Conservation (phyloP, 2,797 vertebrate genomes). For the Acrossocheilus fasciatus region DNA sequence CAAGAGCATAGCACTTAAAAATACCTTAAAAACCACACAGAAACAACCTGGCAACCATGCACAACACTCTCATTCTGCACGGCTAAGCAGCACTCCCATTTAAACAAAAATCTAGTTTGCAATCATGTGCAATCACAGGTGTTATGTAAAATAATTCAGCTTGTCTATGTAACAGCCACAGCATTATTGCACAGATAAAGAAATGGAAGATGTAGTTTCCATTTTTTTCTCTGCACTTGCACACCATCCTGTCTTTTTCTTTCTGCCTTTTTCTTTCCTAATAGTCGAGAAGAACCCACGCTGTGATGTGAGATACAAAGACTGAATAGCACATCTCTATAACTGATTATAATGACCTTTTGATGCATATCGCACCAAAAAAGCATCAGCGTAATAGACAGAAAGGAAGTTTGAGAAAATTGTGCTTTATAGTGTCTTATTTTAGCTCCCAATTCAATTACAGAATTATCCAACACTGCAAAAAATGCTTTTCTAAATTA, state of each 20-base stretch:
- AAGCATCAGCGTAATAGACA: neutral
- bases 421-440: neutral
- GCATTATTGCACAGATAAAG: constrained; percentile 18
- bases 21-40: neutral
- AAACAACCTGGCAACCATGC: neutral
- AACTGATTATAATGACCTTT: constrained; percentile 22
- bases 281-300: neutral
- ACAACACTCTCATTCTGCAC: neutral
- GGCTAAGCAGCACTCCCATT: neutral
- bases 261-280: constrained; percentile 28
- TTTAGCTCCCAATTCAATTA: constrained; percentile 21
- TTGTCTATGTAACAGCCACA: neutral
- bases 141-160: neutral
- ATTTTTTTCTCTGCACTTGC: neutral
- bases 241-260: neutral
- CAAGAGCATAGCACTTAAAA: neutral
- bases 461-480: neutral
- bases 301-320: constrained; percentile 19
- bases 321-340: constrained; percentile 5
- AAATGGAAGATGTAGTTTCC: neutral
- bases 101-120: neutral
- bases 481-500: too few relatives aligned
- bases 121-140: constrained; percentile 18
- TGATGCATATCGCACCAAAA: constrained; percentile 15
- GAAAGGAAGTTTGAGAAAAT: neutral